Evolutionary conservation across 1,140 invertebrate genomes (phyloP), one percentile per base, ranked within the genome.

Genomic region (Ruditapes philippinarum): DNA sequence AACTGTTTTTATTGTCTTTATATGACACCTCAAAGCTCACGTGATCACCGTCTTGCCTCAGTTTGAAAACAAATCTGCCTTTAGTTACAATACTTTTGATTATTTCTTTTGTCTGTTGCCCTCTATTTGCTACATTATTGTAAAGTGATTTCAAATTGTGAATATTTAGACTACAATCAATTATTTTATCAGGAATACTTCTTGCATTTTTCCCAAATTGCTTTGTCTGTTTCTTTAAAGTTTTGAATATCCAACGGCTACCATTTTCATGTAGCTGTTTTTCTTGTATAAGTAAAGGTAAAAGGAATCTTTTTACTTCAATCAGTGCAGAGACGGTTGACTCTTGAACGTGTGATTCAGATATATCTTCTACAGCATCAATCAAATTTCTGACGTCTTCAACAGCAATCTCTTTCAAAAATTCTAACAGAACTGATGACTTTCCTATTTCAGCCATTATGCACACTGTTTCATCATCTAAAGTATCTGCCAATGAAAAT

Each of bases 81-180:
- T 76, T 62, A 22, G 33, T 87, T 28, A 86, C 60, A 28, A 84
- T 76, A 51, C 82, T 87, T 31, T 70, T 89, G 14, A 91, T 76
- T 12, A 89, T 85, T 42, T 89, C 90, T 62, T 81, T 78, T 28
- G 90, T 91, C 42, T 89, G 70, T 65, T 89, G 86, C 25, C 87
- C 90, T 51, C 90, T 76, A 40, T 91, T 89, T 36, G 86, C 86
- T 17, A 91, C 87, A 80, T 78, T 62, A 28, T 80, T 81, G 22
- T 84, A 85, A n/a, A 91, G 65, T 31, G 90, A 62, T 36, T 85
- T 91, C 51, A 91, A 45, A n/a, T 80, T 81, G 62, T 89, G 81
- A 22, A 91, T 40, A 81, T 91, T 73, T 17, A 62, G 36, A 19
- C 22, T 38, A 42, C 90, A 91, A 49, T 57, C 68, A 33, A 60